Evolutionary conservation across 2,888 invertebrate species (phyloP).

Genomic region (Podotricha telesiphe): DNA sequence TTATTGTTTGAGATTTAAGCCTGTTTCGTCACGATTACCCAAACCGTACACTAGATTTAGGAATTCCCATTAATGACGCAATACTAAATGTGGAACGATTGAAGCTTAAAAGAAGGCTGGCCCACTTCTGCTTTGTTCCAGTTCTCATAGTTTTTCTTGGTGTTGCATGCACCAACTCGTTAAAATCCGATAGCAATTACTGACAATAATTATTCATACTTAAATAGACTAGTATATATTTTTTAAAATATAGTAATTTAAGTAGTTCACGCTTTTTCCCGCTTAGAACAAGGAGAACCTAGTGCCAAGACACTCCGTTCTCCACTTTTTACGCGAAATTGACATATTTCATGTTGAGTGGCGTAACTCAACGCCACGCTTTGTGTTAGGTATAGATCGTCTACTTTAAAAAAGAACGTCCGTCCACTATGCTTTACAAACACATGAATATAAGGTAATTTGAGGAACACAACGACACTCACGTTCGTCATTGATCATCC

Average conservation of each 20-base stretch:
- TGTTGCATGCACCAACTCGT: slow-evolving; percentile 35
- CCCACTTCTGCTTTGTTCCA: slow-evolving; percentile 47
- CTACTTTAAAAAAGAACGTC: no score
- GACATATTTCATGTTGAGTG: no score
- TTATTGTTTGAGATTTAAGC: slow-evolving; percentile 66
- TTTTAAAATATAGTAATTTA: not conserved
- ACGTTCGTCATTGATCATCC: no score
- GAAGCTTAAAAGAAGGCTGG: slow-evolving; percentile 53
- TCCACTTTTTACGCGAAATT: no score
- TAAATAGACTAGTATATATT: not conserved
- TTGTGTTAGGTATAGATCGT: no score
- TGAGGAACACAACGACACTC: no score
- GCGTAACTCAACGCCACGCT: no score
- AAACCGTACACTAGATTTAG: slow-evolving; percentile 61
- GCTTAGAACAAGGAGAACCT: no score
- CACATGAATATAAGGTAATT: no score
- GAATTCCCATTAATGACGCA: slow-evolving; percentile 63
- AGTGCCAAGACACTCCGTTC: no score
- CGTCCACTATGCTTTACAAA: no score
- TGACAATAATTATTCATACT: slow-evolving; percentile 5
- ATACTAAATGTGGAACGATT: slow-evolving; percentile 54
- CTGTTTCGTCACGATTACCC: slow-evolving; percentile 64
- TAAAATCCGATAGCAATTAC: slow-evolving; percentile 29
- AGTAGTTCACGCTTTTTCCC: no score
- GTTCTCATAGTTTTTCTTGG: slow-evolving; percentile 45